Conservation (phyloP, 1,140 invertebrate genomes). For the Pogonus chalceus region DNA sequence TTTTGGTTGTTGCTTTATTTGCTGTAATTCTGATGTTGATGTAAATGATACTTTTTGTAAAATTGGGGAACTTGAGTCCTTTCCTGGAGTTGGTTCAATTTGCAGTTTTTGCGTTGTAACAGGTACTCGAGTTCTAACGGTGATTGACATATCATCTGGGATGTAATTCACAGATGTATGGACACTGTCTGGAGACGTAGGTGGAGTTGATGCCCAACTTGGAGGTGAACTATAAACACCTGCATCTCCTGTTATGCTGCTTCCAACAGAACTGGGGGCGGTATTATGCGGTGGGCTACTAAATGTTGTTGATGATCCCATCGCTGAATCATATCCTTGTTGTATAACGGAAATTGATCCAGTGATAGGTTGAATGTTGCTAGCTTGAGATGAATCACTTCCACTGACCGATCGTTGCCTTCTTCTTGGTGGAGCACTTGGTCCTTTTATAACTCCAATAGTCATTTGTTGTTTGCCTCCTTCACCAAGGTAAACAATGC, state of each 20-base stretch:
- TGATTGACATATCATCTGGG: constrained; percentile 33
- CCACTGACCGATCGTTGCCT: constrained; percentile 36
- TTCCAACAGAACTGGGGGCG: constrained; percentile 30
- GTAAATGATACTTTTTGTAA: constrained; percentile 49
- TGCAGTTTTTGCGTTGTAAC: constrained; percentile 10
- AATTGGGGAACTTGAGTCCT: constrained; percentile 23
- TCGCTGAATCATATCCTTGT: constrained; percentile 42
- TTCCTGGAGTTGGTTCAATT: constrained; percentile 8
- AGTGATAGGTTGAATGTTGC: constrained; percentile 35
- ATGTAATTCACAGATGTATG: constrained; percentile 44
- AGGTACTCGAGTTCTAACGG: constrained; percentile 16
- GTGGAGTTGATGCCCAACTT: constrained; percentile 49
- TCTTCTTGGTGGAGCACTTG: constrained; percentile 23
- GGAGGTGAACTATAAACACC: constrained; percentile 43
- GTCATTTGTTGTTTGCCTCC: constrained; percentile 28
- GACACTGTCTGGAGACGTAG: constrained; percentile 43
- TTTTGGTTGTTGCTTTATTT: constrained; percentile 33
- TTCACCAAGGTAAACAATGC: constrained; percentile 2
- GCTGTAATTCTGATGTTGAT: constrained; percentile 43
- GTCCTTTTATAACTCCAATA: constrained; percentile 23
- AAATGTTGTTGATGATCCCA: constrained; percentile 47
- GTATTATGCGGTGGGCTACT: constrained; percentile 38
- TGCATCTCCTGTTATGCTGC: constrained; percentile 31
- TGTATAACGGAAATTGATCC: constrained; percentile 35
- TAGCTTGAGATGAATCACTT: constrained; percentile 38